Evolutionary conservation across 2,113 vertebrate genomes (phyloP), one percentile per base, ranked within the genome.

Genomic region (Turnix velox): DNA sequence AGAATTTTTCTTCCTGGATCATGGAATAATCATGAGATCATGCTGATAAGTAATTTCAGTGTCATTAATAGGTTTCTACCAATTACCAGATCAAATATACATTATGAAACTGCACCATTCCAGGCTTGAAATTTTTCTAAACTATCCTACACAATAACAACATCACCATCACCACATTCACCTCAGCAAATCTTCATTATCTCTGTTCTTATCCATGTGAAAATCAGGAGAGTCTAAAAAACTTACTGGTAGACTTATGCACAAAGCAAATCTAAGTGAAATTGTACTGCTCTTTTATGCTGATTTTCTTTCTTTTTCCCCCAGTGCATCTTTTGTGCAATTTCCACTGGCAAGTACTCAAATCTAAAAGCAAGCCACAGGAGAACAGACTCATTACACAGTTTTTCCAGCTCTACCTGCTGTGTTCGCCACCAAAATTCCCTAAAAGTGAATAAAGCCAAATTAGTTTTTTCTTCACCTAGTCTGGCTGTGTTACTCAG

Each of bases 401-500:
- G 9, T 66, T 92, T 62, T 74, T 45, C 48, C 61, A 88, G 9
- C 14, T 88, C 57, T 79, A 54, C 20, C 69, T 66, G 18, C 45
- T 69, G 33, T 39, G 79, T 57, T 73, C 54, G 84, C 31, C 40
- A 79, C 23, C 54, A 92, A 93, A 92, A 90, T 58, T 24, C 40
- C 39, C 65, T 62, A 54, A 58, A 90, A 91, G 49, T 54, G 31
- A 58, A 78, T 91, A 96, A 72, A 63, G 10, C 4, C 49, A 61
- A 86, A 81, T 88, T 48, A 76, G 14, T 58, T 93, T 95, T 89
- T 87, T 93, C 77, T 77, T 76, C 74, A 76, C 71, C 58, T 78
- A 46, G 33, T 48, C 52, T 87, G 77, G 35, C 54, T 62, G 2
- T n/a, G 31, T 62, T 92, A 76, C 62, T 76, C 75, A 89, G 62